Evolutionary conservation across 1,140 invertebrate genomes (phyloP).

Genomic region (Calephelis nemesis): DNA sequence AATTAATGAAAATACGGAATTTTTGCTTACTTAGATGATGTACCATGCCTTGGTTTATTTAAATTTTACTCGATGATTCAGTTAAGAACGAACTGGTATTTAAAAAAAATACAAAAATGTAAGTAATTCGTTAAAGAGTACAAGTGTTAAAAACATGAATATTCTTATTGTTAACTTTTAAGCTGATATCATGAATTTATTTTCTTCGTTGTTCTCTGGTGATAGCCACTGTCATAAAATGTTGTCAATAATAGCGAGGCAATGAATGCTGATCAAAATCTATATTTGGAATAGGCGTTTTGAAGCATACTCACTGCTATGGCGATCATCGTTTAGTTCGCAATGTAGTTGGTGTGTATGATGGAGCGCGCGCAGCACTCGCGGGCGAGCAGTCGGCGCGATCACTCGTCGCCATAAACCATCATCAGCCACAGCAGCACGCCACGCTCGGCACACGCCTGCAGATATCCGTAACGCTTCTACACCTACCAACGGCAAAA

Average conservation of each 20-base stretch:
- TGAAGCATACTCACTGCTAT: background rate
- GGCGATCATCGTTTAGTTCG: constrained; percentile 8
- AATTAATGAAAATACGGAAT: too few species aligned
- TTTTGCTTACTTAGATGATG: too few species aligned
- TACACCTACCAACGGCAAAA: constrained; percentile 27
- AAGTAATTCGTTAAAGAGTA: too few species aligned
- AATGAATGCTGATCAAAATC: background rate
- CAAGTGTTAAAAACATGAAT: too few species aligned
- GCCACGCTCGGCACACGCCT: constrained; percentile 35
- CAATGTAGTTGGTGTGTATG: background rate
- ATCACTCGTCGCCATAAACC: constrained; percentile 35
- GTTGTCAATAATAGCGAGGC: too few species aligned
- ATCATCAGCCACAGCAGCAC: constrained; percentile 27
- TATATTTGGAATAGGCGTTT: background rate
- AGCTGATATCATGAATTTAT: background rate
- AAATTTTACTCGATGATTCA: too few species aligned
- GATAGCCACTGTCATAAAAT: background rate
- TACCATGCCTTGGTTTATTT: too few species aligned
- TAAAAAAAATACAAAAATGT: too few species aligned
- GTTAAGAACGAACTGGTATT: too few species aligned
- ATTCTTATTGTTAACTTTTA: too few species aligned
- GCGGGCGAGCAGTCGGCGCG: constrained; percentile 26
- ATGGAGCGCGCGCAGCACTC: constrained; percentile 26
- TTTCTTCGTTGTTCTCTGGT: too few species aligned
- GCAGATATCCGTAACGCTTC: constrained; percentile 30